Evolutionary conservation across 2,888 invertebrate species (phyloP), one percentile per base, ranked within the genome.

Genomic region (Metallyticus violacea): DNA sequence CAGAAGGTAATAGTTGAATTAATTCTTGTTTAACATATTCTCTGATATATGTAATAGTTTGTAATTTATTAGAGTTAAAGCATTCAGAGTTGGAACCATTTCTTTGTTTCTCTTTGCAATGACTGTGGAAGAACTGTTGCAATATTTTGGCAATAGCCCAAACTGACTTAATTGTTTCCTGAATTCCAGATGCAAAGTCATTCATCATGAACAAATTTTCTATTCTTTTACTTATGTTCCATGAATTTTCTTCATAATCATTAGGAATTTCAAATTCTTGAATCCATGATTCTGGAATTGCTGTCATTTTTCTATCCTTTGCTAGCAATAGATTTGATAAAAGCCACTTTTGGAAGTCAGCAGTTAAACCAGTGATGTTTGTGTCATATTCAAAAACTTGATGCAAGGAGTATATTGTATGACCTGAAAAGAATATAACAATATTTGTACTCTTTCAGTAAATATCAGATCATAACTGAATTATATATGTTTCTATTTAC

Each of bases 401-500:
- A 80, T 80, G 78, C n/a, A 87, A 30, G 7, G 86, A 85, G 27
- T 85, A 81, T 25, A 87, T 77, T n/a, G 84, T 81, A 27, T 86
- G 86, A 78, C 87, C 87, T 87, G 85, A 15, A 81, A 86, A 87
- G 79, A 80, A 40, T 29, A 79, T 27, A 85, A 78, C 26, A 76
- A 9, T 9, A 40, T 7, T 1, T 9, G 7, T 40, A 40, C 9
- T 40, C 40, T 40, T 40, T 40, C 40, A 40, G 9, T n/a, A n/a
- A n/a, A n/a, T n/a, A n/a, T n/a, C n/a, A n/a, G n/a, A n/a, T n/a
- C n/a, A n/a, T n/a, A n/a, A n/a, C n/a, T n/a, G n/a, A n/a, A n/a
- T n/a, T n/a, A n/a, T n/a, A n/a, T n/a, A n/a, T n/a, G n/a, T n/a
- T n/a, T n/a, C n/a, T n/a, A n/a, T n/a, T n/a, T n/a, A n/a, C n/a